These are phyloP conservation scores for Hemaris fuciformis DNA, from an alignment of 2,888 invertebrate species.

Conservation along the genomic window DNA sequence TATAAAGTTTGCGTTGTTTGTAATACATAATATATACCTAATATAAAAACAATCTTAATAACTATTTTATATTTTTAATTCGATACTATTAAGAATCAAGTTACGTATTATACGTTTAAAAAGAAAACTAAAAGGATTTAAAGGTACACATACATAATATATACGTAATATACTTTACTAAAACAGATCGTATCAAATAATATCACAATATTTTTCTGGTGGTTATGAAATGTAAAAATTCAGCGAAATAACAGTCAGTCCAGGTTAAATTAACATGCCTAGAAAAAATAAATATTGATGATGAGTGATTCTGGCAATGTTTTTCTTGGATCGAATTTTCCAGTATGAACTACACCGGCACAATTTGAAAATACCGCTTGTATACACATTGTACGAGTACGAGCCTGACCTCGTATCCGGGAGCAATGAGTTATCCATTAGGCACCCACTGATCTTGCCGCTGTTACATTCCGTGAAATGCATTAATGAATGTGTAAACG, in stretches of 20 bases:
- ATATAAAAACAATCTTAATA: too few species aligned
- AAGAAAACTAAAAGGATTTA: too few species aligned
- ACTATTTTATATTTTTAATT: too few species aligned
- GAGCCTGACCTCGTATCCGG: neutral
- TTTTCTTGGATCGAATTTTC: neutral
- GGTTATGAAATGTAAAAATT: neutral
- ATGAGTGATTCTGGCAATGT: neutral
- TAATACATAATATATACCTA: too few species aligned
- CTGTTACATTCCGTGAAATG: conserved; percentile 3
- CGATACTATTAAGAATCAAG: too few species aligned
- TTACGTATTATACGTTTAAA: too few species aligned
- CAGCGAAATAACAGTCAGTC: neutral
- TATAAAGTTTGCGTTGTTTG: too few species aligned
- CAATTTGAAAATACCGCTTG: neutral
- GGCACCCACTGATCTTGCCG: neutral
- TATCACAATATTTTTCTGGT: too few species aligned
- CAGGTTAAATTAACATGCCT: neutral
- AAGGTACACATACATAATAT: too few species aligned
- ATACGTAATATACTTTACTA: too few species aligned
- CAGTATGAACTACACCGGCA: neutral
- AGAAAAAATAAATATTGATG: neutral
- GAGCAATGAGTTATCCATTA: conserved; percentile 5
- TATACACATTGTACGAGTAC: neutral
- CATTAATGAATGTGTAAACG: conserved; percentile 2
- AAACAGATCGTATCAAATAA: too few species aligned